Conservation (phyloP, 2,113 vertebrate species). For the Cromileptes altivelis region DNA sequence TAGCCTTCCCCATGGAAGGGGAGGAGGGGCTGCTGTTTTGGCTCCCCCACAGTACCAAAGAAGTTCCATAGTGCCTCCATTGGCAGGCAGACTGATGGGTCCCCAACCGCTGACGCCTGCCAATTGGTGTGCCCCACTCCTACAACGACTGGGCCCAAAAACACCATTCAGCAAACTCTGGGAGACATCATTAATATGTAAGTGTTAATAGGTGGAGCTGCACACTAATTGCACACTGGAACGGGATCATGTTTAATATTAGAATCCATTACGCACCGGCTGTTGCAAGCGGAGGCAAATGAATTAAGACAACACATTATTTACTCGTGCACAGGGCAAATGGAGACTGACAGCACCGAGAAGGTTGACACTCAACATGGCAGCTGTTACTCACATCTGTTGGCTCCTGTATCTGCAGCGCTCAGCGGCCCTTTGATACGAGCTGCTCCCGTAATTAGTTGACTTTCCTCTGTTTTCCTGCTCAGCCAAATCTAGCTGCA, state of each 20-base stretch:
- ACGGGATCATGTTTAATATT: conserved; percentile 77
- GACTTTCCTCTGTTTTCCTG: conserved; percentile 48
- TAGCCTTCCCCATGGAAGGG: conserved; percentile 36
- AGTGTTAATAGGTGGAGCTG: conserved; percentile 82
- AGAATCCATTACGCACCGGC: conserved; percentile 76
- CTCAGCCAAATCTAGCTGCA: conserved; percentile 46
- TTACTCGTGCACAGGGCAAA: conserved; percentile 74
- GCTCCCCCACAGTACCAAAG: conserved; percentile 55
- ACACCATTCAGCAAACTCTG: conserved; percentile 55
- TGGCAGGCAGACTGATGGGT: conserved; percentile 62
- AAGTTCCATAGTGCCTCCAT: conserved; percentile 55
- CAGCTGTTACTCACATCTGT: conserved; percentile 83
- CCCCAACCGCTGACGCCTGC: conserved; percentile 53
- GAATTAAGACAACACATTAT: conserved; percentile 83
- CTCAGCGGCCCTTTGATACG: conserved; percentile 78
- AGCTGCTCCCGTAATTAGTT: conserved; percentile 75
- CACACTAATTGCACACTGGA: conserved; percentile 80
- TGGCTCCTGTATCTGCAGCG: conserved; percentile 68
- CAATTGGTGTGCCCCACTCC: conserved; percentile 45
- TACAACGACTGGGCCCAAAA: conserved; percentile 29
- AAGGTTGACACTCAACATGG: conserved; percentile 74
- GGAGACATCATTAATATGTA: conserved; percentile 75
- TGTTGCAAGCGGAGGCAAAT: conserved; percentile 76
- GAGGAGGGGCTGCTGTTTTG: conserved; percentile 33
- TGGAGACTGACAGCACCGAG: conserved; percentile 74